Evolutionary conservation across 2,888 invertebrate species (phyloP), one percentile per base, ranked within the genome.

Genomic region (Thymelicus lineola): DNA sequence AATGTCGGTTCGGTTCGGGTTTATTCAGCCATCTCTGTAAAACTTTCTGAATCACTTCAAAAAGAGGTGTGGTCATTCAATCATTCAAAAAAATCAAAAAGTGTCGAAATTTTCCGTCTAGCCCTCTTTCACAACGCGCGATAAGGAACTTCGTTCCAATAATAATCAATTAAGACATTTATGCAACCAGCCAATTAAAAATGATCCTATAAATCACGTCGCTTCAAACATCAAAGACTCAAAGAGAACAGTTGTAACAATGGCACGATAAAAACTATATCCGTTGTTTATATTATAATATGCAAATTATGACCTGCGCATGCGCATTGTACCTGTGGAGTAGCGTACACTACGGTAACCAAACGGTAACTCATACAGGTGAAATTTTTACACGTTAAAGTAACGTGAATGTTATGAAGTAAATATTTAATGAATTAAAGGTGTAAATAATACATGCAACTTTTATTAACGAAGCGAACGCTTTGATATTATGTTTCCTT

Each of bases 251-350:
- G 69, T 59, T 65, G 42, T 15, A 75, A 78, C 78, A 77, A 79
- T 78, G 66, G 79, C 66, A 64, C 60, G 72, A 76, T 75, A 80
- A 78, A 76, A 78, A 78, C 74, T 71, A 73, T 74, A 75, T 73
- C 71, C 72, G 72, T 72, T 58, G 70, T 71, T 35, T 60, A 64
- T 35, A 77, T 79, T 78, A n/a, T n/a, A 75, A 74, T 75, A 78
- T 78, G 79, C 73, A 75, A 78, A 79, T 78, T 61, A 63, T 59
- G 48, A 50, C n/a, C 55, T 28, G 55, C 55, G 55, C 35, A 17
- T 67, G 64, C 73, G 48, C 53, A 63, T 73, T 74, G 70, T 72
- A 74, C 72, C 58, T 67, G 48, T 50, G n/a, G 63, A 50, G 66
- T 66, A 57, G 63, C 28, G 28, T 28, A 5, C 5, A 73, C 65